Conservation (phyloP, 2,888 invertebrate genomes). For the Lottia gigantea region DNA sequence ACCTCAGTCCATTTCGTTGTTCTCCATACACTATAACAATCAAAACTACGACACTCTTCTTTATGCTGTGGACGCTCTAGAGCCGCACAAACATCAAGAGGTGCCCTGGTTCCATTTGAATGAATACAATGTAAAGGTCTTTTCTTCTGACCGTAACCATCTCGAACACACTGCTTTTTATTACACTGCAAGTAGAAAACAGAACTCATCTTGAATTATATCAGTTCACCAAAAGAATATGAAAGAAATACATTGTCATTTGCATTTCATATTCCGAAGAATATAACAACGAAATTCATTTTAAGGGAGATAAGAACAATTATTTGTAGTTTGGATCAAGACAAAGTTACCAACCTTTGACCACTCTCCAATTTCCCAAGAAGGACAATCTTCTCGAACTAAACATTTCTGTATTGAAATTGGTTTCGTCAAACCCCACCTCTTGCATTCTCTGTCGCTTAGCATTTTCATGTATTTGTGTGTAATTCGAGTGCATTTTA, state of each 20-base stretch:
- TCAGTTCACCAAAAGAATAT: no score
- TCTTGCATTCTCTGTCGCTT: conserved; percentile 42
- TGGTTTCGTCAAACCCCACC: conserved; percentile 41
- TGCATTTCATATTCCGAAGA: no score
- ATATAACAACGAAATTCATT: no score
- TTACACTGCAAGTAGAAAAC: conserved; percentile 40
- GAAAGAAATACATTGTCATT: no score
- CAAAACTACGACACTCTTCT: conserved; percentile 40
- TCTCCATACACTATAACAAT: conserved; percentile 45
- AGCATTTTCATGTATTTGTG: conserved; percentile 77
- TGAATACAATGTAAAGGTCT: conserved; percentile 40
- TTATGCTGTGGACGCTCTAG: conserved; percentile 28
- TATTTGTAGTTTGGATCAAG: neutral
- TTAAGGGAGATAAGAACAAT: no score
- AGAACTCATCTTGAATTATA: no score
- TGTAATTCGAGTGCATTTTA: conserved; percentile 74
- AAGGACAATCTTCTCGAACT: conserved; percentile 42
- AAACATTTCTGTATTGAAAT: conserved; percentile 40
- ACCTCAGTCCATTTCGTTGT: conserved; percentile 48
- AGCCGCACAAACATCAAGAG: conserved; percentile 29
- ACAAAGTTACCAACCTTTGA: conserved; percentile 37
- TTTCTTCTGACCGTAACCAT: conserved; percentile 40
- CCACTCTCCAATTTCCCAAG: conserved; percentile 48
- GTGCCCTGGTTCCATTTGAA: conserved; percentile 36
- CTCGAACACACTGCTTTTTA: conserved; percentile 34